phyloP scores from a whole-genome alignment of 2,888 invertebrate species.

The Hemistola chrysoprasaria region DNA sequence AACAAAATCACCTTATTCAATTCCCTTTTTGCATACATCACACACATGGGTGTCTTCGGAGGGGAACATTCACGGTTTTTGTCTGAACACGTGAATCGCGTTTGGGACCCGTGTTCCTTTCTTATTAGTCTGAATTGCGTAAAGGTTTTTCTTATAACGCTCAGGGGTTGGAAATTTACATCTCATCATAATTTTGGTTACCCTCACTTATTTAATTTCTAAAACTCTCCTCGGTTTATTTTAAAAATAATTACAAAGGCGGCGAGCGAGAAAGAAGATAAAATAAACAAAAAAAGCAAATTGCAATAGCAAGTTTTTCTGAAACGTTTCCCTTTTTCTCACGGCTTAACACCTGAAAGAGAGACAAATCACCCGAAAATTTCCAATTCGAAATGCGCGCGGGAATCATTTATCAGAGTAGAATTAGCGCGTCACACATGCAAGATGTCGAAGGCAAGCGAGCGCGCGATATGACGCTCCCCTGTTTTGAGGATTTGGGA shows the following conservation, averaged over 20 bases:
- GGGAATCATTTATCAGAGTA: slow-evolving; percentile 68
- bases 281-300: background rate
- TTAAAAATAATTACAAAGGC: background rate
- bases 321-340: slow-evolving; percentile 2
- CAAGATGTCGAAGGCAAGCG: slow-evolving; percentile 58
- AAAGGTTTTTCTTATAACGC: slow-evolving; percentile 69
- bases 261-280: background rate
- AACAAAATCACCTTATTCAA: slow-evolving; percentile 82
- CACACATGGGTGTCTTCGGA: slow-evolving; percentile 65
- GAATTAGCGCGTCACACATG: slow-evolving; percentile 70
- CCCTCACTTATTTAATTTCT: slow-evolving; percentile 21
- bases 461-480: slow-evolving; percentile 66
- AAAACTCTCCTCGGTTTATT: background rate
- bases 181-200: slow-evolving; percentile 28
- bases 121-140: slow-evolving; percentile 77
- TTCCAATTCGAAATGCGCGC: slow-evolving; percentile 51
- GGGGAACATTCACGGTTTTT: slow-evolving; percentile 69
- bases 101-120: slow-evolving; percentile 74
- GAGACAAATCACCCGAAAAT: slow-evolving; percentile 52
- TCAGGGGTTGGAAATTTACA: slow-evolving; percentile 34
- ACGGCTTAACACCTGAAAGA: slow-evolving; percentile 9
- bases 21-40: slow-evolving; percentile 82
- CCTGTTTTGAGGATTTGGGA: slow-evolving; percentile 71
- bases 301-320: slow-evolving; percentile 1
- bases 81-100: slow-evolving; percentile 80